Percentiles rank a stretch among this genome's conserved stretches.
Conservation (phyloP, 2,888 invertebrate species). For the Drosophila demipolita region DNA sequence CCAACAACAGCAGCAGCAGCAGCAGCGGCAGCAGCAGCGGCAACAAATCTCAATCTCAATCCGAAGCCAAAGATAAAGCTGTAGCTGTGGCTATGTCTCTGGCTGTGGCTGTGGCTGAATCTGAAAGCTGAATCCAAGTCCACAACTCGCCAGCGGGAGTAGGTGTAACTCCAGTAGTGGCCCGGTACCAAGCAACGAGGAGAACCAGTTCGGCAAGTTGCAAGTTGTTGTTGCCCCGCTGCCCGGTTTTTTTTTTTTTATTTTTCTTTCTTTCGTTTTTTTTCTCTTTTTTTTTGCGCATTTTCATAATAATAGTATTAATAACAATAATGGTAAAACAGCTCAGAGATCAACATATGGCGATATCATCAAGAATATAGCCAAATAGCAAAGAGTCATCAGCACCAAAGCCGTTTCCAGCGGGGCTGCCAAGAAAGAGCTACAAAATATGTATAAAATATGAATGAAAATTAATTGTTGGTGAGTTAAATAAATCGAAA, state of each 20-base stretch:
- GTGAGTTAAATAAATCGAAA: background rate
- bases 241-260: slow-evolving; percentile 18
- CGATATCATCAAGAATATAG: slow-evolving; percentile 35
- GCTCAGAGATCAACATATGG: slow-evolving; percentile 51
- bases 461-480: background rate
- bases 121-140: slow-evolving; percentile 42
- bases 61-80: slow-evolving; percentile 17
- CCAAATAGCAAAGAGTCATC: slow-evolving; percentile 21
- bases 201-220: slow-evolving; percentile 58
- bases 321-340: slow-evolving; percentile 40
- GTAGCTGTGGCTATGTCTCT: slow-evolving; percentile 16
- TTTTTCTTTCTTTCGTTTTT: background rate
- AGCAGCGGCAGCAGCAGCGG: slow-evolving; percentile 3
- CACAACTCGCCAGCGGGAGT: slow-evolving; percentile 59
- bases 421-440: slow-evolving; percentile 16
- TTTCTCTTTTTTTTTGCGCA: slow-evolving; percentile 21
- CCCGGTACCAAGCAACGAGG: slow-evolving; percentile 13
- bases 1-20: slow-evolving; percentile 17
- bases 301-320: slow-evolving; percentile 44
- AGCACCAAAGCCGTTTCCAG: slow-evolving; percentile 23
- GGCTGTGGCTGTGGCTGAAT: slow-evolving; percentile 21
- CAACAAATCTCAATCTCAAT: slow-evolving; percentile 5
- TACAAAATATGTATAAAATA: background rate
- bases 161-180: slow-evolving; percentile 74
- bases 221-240: slow-evolving; percentile 15